phyloP scores from a whole-genome alignment of 2,113 vertebrate species.

The Anolis sagrei region DNA sequence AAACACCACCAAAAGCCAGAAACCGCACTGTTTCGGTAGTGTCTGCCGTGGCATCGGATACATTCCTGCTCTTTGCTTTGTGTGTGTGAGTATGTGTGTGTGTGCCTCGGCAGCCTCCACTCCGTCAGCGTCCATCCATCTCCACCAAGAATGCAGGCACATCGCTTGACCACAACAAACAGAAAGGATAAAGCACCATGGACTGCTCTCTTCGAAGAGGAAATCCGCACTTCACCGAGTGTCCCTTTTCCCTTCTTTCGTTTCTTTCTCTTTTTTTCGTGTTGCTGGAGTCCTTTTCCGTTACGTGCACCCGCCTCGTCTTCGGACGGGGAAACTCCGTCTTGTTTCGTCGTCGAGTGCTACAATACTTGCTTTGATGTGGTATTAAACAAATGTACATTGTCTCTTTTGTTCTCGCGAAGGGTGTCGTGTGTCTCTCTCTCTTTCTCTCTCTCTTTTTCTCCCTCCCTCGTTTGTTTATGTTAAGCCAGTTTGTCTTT shows the following conservation, averaged over 20 bases:
- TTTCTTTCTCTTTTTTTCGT: constrained; percentile 52
- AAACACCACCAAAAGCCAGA: constrained; percentile 71
- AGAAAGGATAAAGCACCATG: constrained; percentile 75
- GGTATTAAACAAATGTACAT: constrained; percentile 82
- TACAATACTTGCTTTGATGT: constrained; percentile 85
- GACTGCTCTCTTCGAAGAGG: constrained; percentile 71
- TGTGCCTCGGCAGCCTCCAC: too few relatives aligned
- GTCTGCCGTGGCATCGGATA: constrained; percentile 70
- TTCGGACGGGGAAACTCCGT: constrained; percentile 77
- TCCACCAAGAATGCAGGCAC: constrained; percentile 73
- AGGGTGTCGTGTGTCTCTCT: constrained; percentile 50
- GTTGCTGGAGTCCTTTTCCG: constrained; percentile 69
- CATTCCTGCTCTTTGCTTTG: constrained; percentile 69
- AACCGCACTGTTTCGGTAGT: constrained; percentile 69
- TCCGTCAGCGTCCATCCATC: constrained; percentile 62
- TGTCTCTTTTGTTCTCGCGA: constrained; percentile 83
- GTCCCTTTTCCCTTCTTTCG: background rate
- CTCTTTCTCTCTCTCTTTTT: background rate
- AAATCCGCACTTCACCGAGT: constrained; percentile 64
- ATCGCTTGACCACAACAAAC: constrained; percentile 58
- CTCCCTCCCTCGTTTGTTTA: background rate
- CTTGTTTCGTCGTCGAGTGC: constrained; percentile 77
- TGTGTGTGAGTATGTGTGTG: constrained; percentile 37
- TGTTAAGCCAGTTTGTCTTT: constrained; percentile 69
- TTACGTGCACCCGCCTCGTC: constrained; percentile 50